A percentile compares a stretch with the other conserved stretches of the same genome.
Conservation (phyloP, 1,140 invertebrate genomes). For the Macrobrachium nipponense region DNA sequence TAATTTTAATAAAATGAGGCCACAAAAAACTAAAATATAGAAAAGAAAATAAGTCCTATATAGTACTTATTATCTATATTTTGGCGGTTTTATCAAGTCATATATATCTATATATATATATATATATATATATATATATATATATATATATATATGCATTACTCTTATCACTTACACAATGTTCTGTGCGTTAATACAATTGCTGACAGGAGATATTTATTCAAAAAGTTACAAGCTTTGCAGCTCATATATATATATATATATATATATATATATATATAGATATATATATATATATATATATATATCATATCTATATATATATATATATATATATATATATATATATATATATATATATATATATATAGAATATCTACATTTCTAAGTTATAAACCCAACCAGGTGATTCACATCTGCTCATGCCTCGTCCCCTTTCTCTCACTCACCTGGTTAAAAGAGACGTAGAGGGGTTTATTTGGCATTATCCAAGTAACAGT, state of each 20-base stretch:
- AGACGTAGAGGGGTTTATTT: constrained; percentile 79
- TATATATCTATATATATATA: too few species aligned
- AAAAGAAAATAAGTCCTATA: too few species aligned
- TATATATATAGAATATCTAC: neutral
- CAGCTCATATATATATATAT: constrained; percentile 1
- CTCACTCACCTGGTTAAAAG: constrained; percentile 78
- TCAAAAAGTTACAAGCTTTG: too few species aligned
- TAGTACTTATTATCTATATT: too few species aligned
- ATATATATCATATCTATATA: constrained; percentile 5
- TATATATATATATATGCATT: too few species aligned
- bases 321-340: constrained; percentile 6
- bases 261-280: constrained; percentile 12
- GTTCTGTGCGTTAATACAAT: too few species aligned
- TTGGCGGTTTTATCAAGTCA: too few species aligned
- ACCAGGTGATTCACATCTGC: neutral
- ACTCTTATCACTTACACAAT: too few species aligned
- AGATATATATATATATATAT: constrained; percentile 7
- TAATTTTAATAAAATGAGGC: too few species aligned
- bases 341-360: constrained; percentile 11
- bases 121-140: too few species aligned
- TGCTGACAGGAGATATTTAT: too few species aligned
- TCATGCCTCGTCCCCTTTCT: constrained; percentile 12
- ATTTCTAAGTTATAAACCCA: neutral
- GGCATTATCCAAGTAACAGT: constrained; percentile 92
- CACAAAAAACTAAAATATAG: too few species aligned